Base-by-base conservation (phyloP, 2,113 vertebrate genomes). In the Aix galericulata region DNA sequence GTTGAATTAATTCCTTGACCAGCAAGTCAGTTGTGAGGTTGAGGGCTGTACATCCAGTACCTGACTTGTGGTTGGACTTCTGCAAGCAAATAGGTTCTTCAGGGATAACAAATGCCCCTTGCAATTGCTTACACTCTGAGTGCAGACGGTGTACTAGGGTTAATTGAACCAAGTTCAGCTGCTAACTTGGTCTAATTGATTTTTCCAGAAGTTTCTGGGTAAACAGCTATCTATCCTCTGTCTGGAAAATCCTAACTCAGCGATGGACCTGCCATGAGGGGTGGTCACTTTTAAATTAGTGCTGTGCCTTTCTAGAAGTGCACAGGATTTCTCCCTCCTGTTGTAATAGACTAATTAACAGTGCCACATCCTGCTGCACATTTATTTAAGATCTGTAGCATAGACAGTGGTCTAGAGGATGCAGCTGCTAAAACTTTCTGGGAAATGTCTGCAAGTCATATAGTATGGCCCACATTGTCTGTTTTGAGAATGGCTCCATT, bases 231-330 rank as follows among this genome's bases (percentile, higher is more conserved):
- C 63, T 72, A 2, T 55, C 25, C 17, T 50, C 36, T 67, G 25
- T 25, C 82, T 59, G 18, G 38, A 88, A 94, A 87, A 78, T 29
- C 82, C 15, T 48, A 76, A 55, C 17, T 32, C 59, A 40, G 50
- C 0, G 2, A 42, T 25, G 32, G 36, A 44, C 32, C 71, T 91
- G 67, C 4, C 0, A 0, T 7, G 6, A 38, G 44, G 27, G 18
- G 4, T 72, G 66, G 17, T 66, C 1, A 32, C 27, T 80, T 91
- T 74, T 40, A 77, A 86, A 94, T 56, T 36, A 75, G 40, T 76
- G 52, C 11, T 66, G 31, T 20, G 69, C 81, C n/a, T 92, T 80
- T 89, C 29, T 27, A 9, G 44, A 72, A 29, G 8, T 60, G 14
- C 52, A 21, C 38, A 50, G 38, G n/a, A 17, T 11, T 34, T 88